Evolutionary conservation across 2,113 vertebrate species (phyloP), one percentile per base, ranked within the genome.

Genomic region (Scartelaos histophorus): DNA sequence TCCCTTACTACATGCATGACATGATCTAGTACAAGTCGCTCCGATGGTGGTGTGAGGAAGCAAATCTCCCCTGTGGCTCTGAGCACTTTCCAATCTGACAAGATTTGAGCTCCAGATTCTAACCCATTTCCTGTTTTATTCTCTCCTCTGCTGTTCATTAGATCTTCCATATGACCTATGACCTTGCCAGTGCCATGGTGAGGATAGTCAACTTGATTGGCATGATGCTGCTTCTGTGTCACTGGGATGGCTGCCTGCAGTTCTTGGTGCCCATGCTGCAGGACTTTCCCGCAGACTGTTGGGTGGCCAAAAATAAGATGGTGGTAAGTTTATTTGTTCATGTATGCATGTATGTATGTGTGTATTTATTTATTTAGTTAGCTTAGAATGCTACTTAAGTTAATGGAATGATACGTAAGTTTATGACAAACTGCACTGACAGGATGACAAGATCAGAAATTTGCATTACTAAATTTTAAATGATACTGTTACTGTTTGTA

Each of bases 161-260:
- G 97, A 99, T 99, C 87, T 99, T 99, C 92, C 97, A 99, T 91
- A 99, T 99, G 97, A 99, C 98, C 84, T 99, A 99, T 19, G 97
- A 99, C 93, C 94, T 99, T 86, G 97, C 97, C 74, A 98, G 96
- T 0, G 97, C 97, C 0, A 97, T 99, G 93, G 93, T 99, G 79
- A 93, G 97, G 71, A 99, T 99, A 24, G 91, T 98, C 60, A 99
- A 99, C 90, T 93, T 99, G 82, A 99, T 99, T 0, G 97, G 97
- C 57, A 99, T 99, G 98, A 99, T 99, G 98, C 93, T 99, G 16
- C 92, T 99, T 87, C 94, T 99, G 9, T 99, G 98, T 78, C 98
- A 99, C 87, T 99, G 98, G 98, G 98, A 99, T 0, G 98, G 98
- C 83, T 99, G 98, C 87, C 94, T 99, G 66, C 98, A 99, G 94